Base-by-base conservation (phyloP, 2,113 vertebrate genomes). In the Cyrtonyx montezumae region DNA sequence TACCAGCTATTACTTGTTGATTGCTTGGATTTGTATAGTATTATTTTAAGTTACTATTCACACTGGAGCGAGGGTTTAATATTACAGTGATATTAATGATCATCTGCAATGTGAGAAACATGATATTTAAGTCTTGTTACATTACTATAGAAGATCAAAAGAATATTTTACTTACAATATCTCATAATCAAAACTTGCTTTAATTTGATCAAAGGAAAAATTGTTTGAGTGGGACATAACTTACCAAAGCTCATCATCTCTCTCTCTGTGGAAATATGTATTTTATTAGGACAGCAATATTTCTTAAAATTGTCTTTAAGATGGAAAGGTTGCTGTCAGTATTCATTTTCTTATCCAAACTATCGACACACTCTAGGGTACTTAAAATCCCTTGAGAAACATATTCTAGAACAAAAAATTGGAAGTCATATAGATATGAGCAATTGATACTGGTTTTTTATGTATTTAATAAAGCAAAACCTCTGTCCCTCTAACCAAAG, bases 301-400 rank as follows among this genome's bases (percentile, higher is more conserved):
- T 23, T 77, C 85, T 76, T 68, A 77, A 53, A 4, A 14, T 74
- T 83, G 7, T 63, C 3, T 55, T 49, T 34, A 28, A 63, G 37
- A 17, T 93, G 91, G 74, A 65, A 87, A 95, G 84, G 40, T 69
- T 90, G 73, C 77, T 96, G 84, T 91, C 83, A 95, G 32, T 75
- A 65, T 89, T 94, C 80, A 89, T 56, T 61, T 91, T 88, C 85
- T 89, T 95, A 55, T 96, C 88, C 82, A 69, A 95, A 88, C 42
- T 84, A 19, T 23, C 42, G 59, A 16, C 49, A 11, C 11, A 51
- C 75, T 93, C 79, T 82, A 74, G 85, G 80, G 74, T 92, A 61
- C 84, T 95, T 84, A 75, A 93, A 95, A 63, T 96, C 94, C 71
- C 79, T 75, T 65, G 90, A 95, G 94, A 95, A 75, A 51, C 71